Evolutionary conservation across 1,140 invertebrate genomes (phyloP), one percentile per base, ranked within the genome.

Genomic region (Hydropsyche tenuis): DNA sequence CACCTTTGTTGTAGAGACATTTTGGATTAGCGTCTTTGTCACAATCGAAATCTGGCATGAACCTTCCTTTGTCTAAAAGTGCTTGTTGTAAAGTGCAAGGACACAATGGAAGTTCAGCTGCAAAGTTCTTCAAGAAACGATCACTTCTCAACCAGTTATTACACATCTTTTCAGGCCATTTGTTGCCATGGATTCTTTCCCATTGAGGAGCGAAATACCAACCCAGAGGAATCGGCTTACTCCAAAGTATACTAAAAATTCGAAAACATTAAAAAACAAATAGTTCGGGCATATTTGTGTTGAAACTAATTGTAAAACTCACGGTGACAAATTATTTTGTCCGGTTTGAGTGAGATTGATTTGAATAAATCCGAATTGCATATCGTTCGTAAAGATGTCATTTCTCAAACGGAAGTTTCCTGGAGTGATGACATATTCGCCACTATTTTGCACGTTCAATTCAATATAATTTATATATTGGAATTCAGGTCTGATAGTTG

Each of bases 131-230:
- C 42, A 92, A 82, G 81, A 93, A 94, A 76, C 95, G 87, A 82
- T 98, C 96, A 64, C 90, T 89, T 83, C 91, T 90, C 22, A 95
- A 89, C 96, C 96, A 98, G 73, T 91, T 89, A 81, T 96, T 91
- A 81, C 96, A 97, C 73, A 95, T 87, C 6, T 87, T 84, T 75
- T 91, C 86, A 0, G 93, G 84, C 95, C 95, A 98, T n/a, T 89
- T 85, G 3, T 86, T 81, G 5, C 94, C 94, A 76, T 92, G 89
- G 22, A 88, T 78, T 20, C 88, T 84, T 80, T 94, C 90, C 95
- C 95, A 98, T 81, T 97, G 95, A 0, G 90, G 88, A 0, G 87
- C 87, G 80, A 97, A 97, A 80, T 97, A 98, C 96, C 96, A 98
- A 0, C 86, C 95, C 2, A 98, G 81, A 0, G 96, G 96, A 77